Conservation (phyloP, 2,113 vertebrate species). For the Riparia riparia region DNA sequence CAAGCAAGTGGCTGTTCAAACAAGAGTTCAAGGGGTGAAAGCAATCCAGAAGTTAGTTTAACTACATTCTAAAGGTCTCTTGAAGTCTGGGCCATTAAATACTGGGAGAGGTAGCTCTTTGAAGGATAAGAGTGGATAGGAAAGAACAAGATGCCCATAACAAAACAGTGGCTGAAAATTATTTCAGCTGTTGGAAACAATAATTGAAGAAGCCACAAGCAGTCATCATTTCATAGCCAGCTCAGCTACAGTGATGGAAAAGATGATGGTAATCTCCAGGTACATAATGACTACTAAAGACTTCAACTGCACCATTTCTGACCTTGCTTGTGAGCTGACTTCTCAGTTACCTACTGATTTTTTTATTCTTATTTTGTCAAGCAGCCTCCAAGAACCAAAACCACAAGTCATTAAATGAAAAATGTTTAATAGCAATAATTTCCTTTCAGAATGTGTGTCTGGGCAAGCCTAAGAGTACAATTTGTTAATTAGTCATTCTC, state of each 20-base stretch:
- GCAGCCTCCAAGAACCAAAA: neutral
- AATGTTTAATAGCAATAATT: slow-evolving; percentile 9
- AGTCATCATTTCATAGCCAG: neutral
- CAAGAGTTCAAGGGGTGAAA: neutral
- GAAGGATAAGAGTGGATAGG: neutral
- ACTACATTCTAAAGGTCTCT: neutral
- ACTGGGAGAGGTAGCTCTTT: neutral
- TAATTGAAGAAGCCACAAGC: neutral
- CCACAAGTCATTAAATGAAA: neutral
- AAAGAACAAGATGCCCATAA: neutral
- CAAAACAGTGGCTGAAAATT: neutral
- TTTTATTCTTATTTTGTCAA: neutral
- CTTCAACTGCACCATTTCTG: neutral
- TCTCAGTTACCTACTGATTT: neutral
- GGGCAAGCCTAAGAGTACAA: slow-evolving; percentile 15
- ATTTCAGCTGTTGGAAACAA: neutral
- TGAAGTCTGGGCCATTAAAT: neutral
- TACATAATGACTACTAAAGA: neutral
- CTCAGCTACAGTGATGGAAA: neutral
- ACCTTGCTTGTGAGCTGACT: neutral
- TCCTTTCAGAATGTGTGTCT: slow-evolving; percentile 1
- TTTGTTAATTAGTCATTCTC: slow-evolving; percentile 37
- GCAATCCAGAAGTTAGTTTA: neutral
- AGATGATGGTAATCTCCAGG: neutral
- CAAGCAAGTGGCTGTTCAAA: neutral